These are phyloP conservation scores for Arnoldichthys spilopterus DNA, from an alignment of 2,797 vertebrate genomes.

Conservation along the genomic window DNA sequence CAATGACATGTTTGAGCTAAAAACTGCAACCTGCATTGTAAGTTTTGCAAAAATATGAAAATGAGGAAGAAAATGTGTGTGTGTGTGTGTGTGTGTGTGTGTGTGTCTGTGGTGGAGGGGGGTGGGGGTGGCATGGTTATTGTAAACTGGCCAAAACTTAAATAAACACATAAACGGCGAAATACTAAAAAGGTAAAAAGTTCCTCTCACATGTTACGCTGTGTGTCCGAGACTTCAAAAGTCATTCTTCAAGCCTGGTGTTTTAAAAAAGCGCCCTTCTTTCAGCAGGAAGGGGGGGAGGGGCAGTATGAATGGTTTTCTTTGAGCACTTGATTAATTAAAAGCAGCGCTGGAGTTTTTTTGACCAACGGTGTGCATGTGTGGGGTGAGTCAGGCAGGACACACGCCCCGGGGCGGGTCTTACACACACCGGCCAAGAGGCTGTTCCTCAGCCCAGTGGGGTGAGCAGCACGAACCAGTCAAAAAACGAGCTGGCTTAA, in stretches of 20 bases:
- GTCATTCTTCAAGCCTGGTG: conserved; percentile 21
- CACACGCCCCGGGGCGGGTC: conserved; percentile 28
- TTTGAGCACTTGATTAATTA: conserved; percentile 59
- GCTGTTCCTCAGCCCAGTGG: conserved; percentile 53
- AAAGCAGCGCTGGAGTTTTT: conserved; percentile 54
- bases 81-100: no score
- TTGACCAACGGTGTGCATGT: conserved; percentile 19
- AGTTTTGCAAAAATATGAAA: neutral
- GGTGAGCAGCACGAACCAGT: conserved; percentile 59
- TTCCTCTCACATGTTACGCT: neutral
- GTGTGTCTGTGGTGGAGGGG: no score
- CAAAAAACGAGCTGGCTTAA: conserved; percentile 43
- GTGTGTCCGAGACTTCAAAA: neutral
- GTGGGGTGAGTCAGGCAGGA: conserved; percentile 36
- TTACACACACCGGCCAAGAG: conserved; percentile 38
- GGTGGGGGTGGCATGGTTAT: neutral
- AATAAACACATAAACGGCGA: neutral
- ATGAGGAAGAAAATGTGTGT: no score
- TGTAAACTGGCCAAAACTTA: neutral
- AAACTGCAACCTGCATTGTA: no score
- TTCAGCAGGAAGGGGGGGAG: conserved; percentile 6
- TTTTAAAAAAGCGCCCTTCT: neutral
- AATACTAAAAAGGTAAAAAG: neutral
- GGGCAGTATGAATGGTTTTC: conserved; percentile 55
- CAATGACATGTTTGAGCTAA: no score